phyloP scores from a whole-genome alignment of 2,888 invertebrate genomes.

The Dendrolimus pini region DNA sequence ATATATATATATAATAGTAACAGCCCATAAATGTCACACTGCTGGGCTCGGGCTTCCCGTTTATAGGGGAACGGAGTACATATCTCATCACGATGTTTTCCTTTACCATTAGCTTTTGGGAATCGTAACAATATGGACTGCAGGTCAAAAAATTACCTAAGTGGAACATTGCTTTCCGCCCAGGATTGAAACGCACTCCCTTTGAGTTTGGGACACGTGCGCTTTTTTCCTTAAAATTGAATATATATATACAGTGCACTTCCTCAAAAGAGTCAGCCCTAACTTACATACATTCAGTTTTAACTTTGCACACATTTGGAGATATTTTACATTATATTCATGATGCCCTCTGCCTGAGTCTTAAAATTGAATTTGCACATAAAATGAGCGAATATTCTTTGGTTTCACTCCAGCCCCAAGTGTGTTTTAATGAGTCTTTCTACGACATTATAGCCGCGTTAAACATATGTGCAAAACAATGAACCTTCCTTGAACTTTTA shows the following conservation, averaged over 20 bases:
- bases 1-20: no score
- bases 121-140: no score
- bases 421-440: background rate
- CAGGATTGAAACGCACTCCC: no score
- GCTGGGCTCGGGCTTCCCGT: no score
- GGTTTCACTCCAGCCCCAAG: background rate
- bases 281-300: background rate
- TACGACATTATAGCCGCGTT: background rate
- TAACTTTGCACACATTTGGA: background rate
- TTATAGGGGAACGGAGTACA: no score
- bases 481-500: background rate
- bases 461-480: background rate
- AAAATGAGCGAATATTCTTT: conserved; percentile 2
- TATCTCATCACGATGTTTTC: no score
- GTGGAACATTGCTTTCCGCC: no score
- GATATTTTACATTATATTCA: conserved; percentile 4
- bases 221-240: no score
- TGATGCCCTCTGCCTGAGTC: conserved; percentile 2
- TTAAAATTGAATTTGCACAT: conserved; percentile 9
- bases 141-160: no score
- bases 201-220: no score
- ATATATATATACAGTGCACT: background rate
- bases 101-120: no score
- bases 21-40: no score
- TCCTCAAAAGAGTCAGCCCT: background rate